Conservation (phyloP, 2,797 vertebrate genomes). For the Mareca strepera region DNA sequence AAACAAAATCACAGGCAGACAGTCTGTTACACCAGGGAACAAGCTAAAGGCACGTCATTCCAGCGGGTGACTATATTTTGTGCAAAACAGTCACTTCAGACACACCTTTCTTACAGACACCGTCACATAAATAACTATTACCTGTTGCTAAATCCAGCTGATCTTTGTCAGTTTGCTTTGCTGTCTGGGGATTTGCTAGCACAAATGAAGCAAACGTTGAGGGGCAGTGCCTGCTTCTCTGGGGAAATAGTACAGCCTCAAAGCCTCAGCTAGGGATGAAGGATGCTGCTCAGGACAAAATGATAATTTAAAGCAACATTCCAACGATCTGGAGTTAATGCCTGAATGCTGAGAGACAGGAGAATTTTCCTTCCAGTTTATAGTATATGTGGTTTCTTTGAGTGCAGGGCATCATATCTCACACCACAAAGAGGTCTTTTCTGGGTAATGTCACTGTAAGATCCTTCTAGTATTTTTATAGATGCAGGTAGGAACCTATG, state of each 20-base stretch:
- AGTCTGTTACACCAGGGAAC: neutral
- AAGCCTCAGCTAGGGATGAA: neutral
- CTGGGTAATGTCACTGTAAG: neutral
- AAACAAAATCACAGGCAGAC: neutral
- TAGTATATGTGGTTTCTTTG: neutral
- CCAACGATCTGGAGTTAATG: neutral
- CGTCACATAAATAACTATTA: neutral
- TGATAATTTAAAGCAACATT: neutral
- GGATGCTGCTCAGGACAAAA: neutral
- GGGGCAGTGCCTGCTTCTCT: neutral
- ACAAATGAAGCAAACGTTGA: neutral
- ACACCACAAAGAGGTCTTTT: neutral
- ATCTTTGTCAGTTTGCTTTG: constrained; percentile 11
- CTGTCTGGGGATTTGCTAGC: neutral
- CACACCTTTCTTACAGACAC: neutral
- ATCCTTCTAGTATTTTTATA: neutral
- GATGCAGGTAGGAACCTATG: fast-evolving
- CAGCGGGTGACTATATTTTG: neutral
- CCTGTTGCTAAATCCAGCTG: constrained; percentile 4
- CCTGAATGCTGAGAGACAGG: neutral
- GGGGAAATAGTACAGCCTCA: neutral
- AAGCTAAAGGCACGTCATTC: neutral
- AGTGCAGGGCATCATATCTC: neutral
- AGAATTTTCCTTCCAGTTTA: neutral
- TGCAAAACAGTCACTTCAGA: neutral